Evolutionary conservation across 1,140 invertebrate species (phyloP), one percentile per base, ranked within the genome.

Genomic region (Mesaphorura yosii): DNA sequence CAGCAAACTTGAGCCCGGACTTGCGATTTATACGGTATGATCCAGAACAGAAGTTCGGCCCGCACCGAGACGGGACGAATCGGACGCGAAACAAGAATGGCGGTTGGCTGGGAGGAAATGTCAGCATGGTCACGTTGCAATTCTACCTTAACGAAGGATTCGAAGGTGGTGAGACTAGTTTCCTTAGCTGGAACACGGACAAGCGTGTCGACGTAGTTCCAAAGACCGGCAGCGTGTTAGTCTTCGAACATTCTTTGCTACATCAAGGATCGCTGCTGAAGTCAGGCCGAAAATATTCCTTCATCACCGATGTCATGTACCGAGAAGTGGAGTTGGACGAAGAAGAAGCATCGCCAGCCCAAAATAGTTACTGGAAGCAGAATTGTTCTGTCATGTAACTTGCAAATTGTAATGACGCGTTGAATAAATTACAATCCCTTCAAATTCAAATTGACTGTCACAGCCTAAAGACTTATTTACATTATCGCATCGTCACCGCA

Each of bases 121-220:
- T 2, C 3, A 59, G 14, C 34, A 25, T 55, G 3, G 49, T 59
- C 19, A 59, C 52, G 22, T 38, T 59, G 6, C 57, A 59, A 41
- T 51, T 59, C 4, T 59, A 59, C 27, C 26, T 59, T 19, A 59
- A 59, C 23, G 52, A 38, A 51, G 48, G 38, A 28, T 51, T 55
- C 48, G 27, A 45, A 15, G 57, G 57, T 22, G 57, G 57, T 6
- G 53, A 51, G 31, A 59, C 57, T 0, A 59, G 48, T 15, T 59
- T 59, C 39, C 22, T 59, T 0, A n/a, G 31, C n/a, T 10, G 10
- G 31, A 34, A 34, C 10, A 34, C 10, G n/a, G n/a, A 34, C 10
- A 10, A 34, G 10, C 10, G n/a, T n/a, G 31, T 56, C 29, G 40
- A 40, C n/a, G 42, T 56, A n/a, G 39, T 37, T 3, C 55, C 55